A percentile compares a stretch with the other conserved stretches of the same genome.
Conservation (phyloP, 2,113 vertebrate species). For the Anhinga anhinga region DNA sequence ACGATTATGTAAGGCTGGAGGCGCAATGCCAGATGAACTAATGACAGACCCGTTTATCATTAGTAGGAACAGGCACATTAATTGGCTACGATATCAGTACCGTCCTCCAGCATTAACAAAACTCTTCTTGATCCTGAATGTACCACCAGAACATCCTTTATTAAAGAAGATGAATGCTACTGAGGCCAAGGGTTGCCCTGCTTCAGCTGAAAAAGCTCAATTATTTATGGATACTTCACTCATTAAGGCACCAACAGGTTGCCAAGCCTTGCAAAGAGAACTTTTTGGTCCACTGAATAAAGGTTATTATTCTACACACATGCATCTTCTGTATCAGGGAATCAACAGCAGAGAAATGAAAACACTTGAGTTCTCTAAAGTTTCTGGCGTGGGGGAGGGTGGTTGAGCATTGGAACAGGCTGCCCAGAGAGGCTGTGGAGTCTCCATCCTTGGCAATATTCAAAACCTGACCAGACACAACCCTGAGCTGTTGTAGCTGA, state of each 20-base stretch:
- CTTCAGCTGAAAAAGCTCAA: conserved; percentile 20
- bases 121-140: conserved; percentile 31
- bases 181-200: background rate
- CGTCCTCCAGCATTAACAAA: background rate
- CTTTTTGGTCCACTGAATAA: background rate
- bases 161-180: conserved; percentile 39
- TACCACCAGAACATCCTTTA: background rate
- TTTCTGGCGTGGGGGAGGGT: background rate
- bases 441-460: background rate
- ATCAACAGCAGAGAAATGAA: background rate
- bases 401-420: background rate
- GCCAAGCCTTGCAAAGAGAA: background rate
- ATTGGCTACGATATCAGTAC: conserved; percentile 2
- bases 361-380: background rate
- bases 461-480: background rate
- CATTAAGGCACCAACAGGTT: background rate
- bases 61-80: conserved; percentile 13
- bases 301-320: background rate
- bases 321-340: background rate
- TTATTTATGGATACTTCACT: conserved; percentile 2
- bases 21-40: background rate
- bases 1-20: background rate
- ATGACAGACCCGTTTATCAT: conserved; percentile 49
- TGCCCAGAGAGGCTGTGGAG: background rate
- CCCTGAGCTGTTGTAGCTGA: background rate